Percentiles rank a stretch among this genome's conserved stretches.
Evolutionary conservation across 2,113 vertebrate species (phyloP).

Genomic region (Craseonycteris thonglongyai): DNA sequence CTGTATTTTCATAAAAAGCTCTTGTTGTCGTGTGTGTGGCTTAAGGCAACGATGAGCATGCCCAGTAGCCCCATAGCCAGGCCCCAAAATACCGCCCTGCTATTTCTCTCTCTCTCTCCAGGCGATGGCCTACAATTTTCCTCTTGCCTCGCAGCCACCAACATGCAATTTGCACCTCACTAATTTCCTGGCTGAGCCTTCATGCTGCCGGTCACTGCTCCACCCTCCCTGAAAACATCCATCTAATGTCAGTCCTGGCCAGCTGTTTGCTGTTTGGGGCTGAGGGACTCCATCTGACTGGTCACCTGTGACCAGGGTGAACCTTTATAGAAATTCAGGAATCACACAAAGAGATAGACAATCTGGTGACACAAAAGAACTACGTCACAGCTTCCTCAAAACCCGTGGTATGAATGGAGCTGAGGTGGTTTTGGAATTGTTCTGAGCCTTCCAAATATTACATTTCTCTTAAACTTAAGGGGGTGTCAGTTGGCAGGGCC

Average conservation of each 20-base stretch:
- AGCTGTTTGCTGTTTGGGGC: background rate
- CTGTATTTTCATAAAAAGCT: background rate
- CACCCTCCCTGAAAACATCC: background rate
- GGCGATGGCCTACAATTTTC: conserved; percentile 62
- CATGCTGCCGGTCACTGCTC: background rate
- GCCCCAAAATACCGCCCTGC: conserved; percentile 55
- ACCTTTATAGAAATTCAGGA: conserved; percentile 10
- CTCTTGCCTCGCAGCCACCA: conserved; percentile 56
- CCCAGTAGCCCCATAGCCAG: background rate
- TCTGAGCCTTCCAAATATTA: conserved; percentile 17
- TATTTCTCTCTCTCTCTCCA: conserved; percentile 54
- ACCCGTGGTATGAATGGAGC: background rate
- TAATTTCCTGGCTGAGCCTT: conserved; percentile 55
- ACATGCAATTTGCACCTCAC: conserved; percentile 67
- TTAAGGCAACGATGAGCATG: background rate
- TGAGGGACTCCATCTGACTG: background rate
- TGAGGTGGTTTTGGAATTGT: background rate
- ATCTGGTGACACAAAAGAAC: background rate
- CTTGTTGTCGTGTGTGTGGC: background rate
- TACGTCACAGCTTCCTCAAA: background rate
- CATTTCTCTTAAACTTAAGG: conserved; percentile 10
- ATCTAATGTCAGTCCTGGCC: background rate
- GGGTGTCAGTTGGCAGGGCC: conserved; percentile 6
- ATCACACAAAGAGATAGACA: background rate
- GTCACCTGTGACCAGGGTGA: background rate